phyloP scores from a whole-genome alignment of 2,113 vertebrate species.

The Nannospalax galili region DNA sequence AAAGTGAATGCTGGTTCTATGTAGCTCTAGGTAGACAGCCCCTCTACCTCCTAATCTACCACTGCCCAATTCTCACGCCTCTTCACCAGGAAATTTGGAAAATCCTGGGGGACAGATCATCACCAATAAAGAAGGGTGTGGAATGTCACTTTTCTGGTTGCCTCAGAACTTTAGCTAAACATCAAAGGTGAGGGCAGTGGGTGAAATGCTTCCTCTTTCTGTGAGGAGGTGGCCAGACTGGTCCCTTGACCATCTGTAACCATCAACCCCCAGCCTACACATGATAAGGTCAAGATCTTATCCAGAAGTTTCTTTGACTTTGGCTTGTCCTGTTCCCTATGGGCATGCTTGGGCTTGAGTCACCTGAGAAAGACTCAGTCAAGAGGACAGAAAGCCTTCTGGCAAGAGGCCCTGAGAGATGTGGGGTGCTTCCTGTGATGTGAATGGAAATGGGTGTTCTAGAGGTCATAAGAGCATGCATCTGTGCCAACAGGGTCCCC shows the following conservation, averaged over 20 bases:
- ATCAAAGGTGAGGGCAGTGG: conserved; percentile 12
- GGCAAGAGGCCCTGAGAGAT: not conserved
- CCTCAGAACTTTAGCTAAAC: conserved; percentile 6
- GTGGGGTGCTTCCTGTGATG: not conserved
- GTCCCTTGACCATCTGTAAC: conserved; percentile 30
- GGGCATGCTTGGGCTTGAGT: not conserved
- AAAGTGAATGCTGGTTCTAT: not conserved
- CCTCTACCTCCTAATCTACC: not conserved
- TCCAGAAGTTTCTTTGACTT: not conserved
- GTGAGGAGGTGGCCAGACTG: conserved; percentile 20
- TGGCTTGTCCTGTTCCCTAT: not conserved
- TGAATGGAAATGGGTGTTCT: not conserved
- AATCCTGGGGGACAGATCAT: not conserved
- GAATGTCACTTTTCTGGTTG: conserved; percentile 45
- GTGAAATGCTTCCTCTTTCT: not conserved
- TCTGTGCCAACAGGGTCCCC: not conserved
- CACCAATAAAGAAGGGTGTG: not conserved
- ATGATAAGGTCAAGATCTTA: conserved; percentile 44
- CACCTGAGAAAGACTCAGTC: not conserved
- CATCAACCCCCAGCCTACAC: not conserved
- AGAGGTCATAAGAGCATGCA: not conserved
- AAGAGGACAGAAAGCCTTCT: not conserved
- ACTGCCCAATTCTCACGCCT: not conserved
- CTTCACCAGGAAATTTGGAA: not conserved
- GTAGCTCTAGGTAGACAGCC: not conserved